Base-by-base conservation (phyloP, 2,113 vertebrate species). In the Varanus komodoensis region DNA sequence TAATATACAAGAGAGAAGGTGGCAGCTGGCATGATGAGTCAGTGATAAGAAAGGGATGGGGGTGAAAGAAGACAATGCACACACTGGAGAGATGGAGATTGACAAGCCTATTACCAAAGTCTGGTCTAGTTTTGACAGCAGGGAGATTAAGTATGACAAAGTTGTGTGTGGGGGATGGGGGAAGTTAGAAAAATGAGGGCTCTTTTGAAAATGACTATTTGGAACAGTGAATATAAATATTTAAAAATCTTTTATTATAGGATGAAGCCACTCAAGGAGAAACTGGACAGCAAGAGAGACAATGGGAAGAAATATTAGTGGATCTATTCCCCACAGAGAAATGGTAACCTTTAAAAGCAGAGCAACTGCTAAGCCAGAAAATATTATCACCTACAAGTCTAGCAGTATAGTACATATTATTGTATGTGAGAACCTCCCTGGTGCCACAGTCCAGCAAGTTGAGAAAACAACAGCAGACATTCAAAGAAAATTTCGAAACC, bases 11-110 rank as follows among this genome's bases (percentile, higher is more conserved):
- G 93, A 93, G 14, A 52, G 5, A 19, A 74, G 93, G 93, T 92
- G 83, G 44, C 61, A 94, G 57, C 88, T 84, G 84, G 44, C 17
- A 68, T 78, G 79, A 82, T 89, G 74, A 94, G 89, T 91, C 93
- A 89, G 57, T 93, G 88, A 90, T 15, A 34, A 91, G 69, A 71
- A 94, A 2, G 73, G 52, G 38, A 44, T 44, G 27, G 73, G 90
- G 83, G 91, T 91, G 44, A 93, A 57, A 87, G n/a, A 1, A 92
- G 88, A 67, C 44, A 50, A 75, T 54, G 11, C 9, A 69, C 0
- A 2, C 79, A 92, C 23, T 61, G 73, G 69, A 89, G 32, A 89
- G 78, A 93, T 93, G 91, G 93, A 94, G 91, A 92, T 50, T 89
- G 92, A 89, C 86, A 84, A 68, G 48, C 8, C 61, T 19, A 81